Base-by-base conservation (phyloP, 2,113 vertebrate species). In the Chloropsis hardwickii region DNA sequence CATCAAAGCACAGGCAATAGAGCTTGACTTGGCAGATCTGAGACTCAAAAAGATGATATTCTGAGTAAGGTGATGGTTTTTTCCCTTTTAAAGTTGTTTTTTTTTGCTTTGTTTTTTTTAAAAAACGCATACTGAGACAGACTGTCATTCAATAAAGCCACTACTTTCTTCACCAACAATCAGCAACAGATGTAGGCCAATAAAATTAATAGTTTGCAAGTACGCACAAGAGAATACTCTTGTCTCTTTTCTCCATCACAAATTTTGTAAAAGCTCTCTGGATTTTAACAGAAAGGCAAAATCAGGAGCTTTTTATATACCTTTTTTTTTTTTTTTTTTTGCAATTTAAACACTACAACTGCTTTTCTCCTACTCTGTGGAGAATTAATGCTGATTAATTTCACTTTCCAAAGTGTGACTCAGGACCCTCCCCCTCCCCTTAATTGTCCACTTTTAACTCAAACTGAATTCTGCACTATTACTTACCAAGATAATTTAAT, bases 151-250 rank as follows among this genome's bases (percentile, higher is more conserved):
- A 93, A 73, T 90, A 94, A 93, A 97, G 83, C 76, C 91, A 90
- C 86, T 78, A 94, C 86, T 97, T 94, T 96, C 94, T 96, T 95
- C 86, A 96, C 79, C 90, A 94, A 95, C 94, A 93, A 95, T 92
- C 96, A 96, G 93, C 92, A 97, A 96, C 96, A 97, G 96, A 96
- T 97, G 97, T 90, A 94, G 94, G 44, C 95, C 95, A 95, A 96
- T 96, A 97, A 97, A 97, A 96, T 90, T 94, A 97, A 96, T 92
- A 97, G 95, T 96, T 95, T 91, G 88, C 76, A 95, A 96, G 65
- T 94, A 92, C 5, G 23, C 97, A 96, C 95, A 88, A 78, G 94
- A 97, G 96, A 95, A 94, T 96, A 88, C 69, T 94, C 93, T 95
- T 93, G 89, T 89, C 92, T 97, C 65, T 91, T 94, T 93, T 84